These are phyloP conservation scores for Mesoclemmys tuberculata DNA, from an alignment of 2,113 vertebrate genomes.

Conservation along the genomic window DNA sequence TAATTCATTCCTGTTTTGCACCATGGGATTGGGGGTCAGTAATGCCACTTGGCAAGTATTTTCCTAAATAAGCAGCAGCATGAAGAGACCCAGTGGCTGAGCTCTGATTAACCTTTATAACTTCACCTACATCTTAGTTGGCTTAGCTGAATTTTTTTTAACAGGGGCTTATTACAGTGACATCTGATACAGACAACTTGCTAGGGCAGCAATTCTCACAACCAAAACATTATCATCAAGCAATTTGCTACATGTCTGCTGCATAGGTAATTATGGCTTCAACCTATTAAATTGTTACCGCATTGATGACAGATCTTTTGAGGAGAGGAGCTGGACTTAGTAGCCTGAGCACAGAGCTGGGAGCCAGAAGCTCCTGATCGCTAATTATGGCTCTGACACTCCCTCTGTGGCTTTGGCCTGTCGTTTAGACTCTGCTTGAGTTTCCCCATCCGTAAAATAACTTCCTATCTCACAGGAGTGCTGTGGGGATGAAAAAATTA, in stretches of 20 bases:
- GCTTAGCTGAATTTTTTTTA: conserved; percentile 40
- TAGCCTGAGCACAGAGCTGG: not conserved
- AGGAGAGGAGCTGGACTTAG: not conserved
- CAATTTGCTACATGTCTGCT: not conserved
- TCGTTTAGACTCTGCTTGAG: not conserved
- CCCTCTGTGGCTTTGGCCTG: not conserved
- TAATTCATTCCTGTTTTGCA: fast-evolving
- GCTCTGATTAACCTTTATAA: conserved; percentile 60
- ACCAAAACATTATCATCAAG: not conserved
- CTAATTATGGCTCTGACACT: not conserved
- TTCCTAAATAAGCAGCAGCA: conserved; percentile 34
- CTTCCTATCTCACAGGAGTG: not conserved
- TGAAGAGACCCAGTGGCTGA: conserved; percentile 27
- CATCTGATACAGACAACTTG: conserved; percentile 2
- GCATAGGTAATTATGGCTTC: not conserved
- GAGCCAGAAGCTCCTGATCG: not conserved
- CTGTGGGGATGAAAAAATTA: not conserved
- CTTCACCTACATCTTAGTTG: conserved; percentile 53
- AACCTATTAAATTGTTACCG: not conserved
- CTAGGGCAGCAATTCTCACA: not conserved
- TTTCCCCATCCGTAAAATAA: not conserved
- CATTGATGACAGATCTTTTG: not conserved
- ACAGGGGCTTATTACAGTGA: conserved; percentile 21
- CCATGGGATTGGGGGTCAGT: not conserved
- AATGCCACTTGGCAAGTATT: conserved; percentile 18